These are phyloP conservation scores for Eucriotettix oculatus DNA, from an alignment of 2,888 invertebrate genomes.

Conservation along the genomic window DNA sequence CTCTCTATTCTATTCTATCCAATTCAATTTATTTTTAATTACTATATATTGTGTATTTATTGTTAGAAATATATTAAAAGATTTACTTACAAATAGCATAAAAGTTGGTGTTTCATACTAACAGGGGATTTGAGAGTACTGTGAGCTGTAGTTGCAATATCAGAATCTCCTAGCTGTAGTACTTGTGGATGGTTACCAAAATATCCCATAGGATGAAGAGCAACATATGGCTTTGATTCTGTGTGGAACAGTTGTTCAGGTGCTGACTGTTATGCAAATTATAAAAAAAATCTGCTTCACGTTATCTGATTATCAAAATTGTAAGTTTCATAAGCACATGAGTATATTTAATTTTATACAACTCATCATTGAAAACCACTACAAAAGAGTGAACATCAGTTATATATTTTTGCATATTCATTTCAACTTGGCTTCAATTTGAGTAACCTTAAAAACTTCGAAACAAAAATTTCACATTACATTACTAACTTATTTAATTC, in stretches of 20 bases:
- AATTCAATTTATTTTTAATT: too few relatives aligned
- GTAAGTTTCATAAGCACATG: too few relatives aligned
- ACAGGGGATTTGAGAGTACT: background rate
- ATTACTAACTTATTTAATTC: too few relatives aligned
- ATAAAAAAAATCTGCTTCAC: too few relatives aligned
- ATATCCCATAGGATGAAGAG: conserved; percentile 77
- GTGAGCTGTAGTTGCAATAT: conserved; percentile 27
- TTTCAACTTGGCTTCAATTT: background rate
- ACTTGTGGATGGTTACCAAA: conserved; percentile 69
- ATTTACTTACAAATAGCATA: background rate
- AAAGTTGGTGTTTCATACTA: background rate
- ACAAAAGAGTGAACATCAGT: background rate
- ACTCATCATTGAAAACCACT: background rate
- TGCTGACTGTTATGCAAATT: conserved; percentile 34
- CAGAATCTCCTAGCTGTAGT: conserved; percentile 61
- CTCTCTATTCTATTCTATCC: too few relatives aligned
- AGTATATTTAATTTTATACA: background rate
- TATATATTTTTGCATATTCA: background rate
- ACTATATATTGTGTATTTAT: too few relatives aligned
- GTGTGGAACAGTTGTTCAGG: conserved; percentile 74
- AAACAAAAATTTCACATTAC: too few relatives aligned
- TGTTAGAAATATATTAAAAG: too few relatives aligned
- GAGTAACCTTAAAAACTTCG: background rate
- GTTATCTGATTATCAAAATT: too few relatives aligned
- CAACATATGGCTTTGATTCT: conserved; percentile 72